Evolutionary conservation across 1,140 invertebrate species (phyloP).

Genomic region (Heliconius hewitsoni): DNA sequence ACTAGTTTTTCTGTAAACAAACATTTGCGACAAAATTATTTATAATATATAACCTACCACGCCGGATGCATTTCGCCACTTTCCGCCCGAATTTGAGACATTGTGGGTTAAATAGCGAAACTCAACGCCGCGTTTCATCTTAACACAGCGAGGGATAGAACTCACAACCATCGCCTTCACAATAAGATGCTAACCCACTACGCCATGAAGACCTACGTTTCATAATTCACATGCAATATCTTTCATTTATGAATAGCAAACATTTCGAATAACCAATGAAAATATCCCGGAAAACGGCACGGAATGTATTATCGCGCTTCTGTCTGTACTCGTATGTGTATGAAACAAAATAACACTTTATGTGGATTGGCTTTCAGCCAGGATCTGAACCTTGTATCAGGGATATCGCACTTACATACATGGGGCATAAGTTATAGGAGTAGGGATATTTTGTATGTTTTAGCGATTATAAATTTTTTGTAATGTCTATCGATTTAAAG

Average conservation of each 20-base stretch:
- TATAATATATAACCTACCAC: too few species aligned
- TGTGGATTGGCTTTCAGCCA: constrained; percentile 53
- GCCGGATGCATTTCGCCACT: too few species aligned
- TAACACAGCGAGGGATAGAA: too few species aligned
- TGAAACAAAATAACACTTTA: constrained; percentile 59
- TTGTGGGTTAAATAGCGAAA: too few species aligned
- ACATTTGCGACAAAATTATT: too few species aligned
- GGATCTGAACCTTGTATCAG: constrained; percentile 50
- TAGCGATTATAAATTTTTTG: too few species aligned
- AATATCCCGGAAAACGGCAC: constrained; percentile 46
- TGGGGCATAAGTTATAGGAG: constrained; percentile 28
- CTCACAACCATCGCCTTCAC: too few species aligned
- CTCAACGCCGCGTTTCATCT: too few species aligned
- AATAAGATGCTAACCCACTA: too few species aligned
- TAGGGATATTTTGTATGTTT: not conserved
- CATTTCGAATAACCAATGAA: constrained; percentile 44
- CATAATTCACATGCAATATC: not conserved
- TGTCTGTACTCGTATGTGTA: constrained; percentile 45
- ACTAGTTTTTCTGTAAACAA: too few species aligned
- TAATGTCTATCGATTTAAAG: too few species aligned
- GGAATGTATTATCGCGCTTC: constrained; percentile 54
- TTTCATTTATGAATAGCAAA: constrained; percentile 40
- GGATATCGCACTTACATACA: constrained; percentile 47
- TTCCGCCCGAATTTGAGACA: too few species aligned
- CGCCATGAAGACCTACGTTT: not conserved